Percentiles rank a stretch among this genome's conserved stretches.
phyloP scores from a whole-genome alignment of 2,888 invertebrate species.

The Dusona sp. region DNA sequence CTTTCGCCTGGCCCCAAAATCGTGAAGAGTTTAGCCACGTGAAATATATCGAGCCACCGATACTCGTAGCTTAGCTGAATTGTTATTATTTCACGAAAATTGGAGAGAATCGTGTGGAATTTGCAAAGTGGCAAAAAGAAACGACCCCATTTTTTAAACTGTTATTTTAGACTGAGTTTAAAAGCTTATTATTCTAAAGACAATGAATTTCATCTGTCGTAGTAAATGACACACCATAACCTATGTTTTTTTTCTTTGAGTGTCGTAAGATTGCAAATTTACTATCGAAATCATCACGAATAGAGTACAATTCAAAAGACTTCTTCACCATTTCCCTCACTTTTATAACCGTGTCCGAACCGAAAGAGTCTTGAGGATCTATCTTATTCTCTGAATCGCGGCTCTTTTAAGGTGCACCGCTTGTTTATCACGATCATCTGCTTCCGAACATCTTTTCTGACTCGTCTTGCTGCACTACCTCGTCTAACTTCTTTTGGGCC shows the following conservation, averaged over 20 bases:
- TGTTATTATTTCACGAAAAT: conserved; percentile 17
- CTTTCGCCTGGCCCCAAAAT: conserved; percentile 45
- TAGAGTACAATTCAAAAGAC: neutral
- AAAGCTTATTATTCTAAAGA: neutral
- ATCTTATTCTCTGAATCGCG: neutral
- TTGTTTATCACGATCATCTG: conserved; percentile 55
- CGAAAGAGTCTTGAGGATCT: conserved; percentile 36
- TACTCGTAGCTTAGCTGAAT: conserved; percentile 1
- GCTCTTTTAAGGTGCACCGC: neutral
- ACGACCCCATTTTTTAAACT: neutral
- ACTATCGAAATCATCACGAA: conserved; percentile 4
- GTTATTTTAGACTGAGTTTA: too few relatives aligned
- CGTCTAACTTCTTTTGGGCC: conserved; percentile 42
- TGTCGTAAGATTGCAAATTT: neutral
- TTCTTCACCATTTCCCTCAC: neutral
- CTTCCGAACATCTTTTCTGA: conserved; percentile 53
- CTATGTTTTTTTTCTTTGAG: neutral
- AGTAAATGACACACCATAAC: neutral
- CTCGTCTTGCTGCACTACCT: conserved; percentile 27
- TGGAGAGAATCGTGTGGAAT: neutral
- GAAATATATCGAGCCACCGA: conserved; percentile 49
- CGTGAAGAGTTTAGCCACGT: conserved; percentile 46
- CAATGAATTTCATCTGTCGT: neutral
- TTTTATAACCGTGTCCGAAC: neutral
- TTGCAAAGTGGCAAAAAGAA: neutral